These are phyloP conservation scores for Gymnocheta viridis DNA, from an alignment of 2,888 invertebrate species.

Conservation along the genomic window DNA sequence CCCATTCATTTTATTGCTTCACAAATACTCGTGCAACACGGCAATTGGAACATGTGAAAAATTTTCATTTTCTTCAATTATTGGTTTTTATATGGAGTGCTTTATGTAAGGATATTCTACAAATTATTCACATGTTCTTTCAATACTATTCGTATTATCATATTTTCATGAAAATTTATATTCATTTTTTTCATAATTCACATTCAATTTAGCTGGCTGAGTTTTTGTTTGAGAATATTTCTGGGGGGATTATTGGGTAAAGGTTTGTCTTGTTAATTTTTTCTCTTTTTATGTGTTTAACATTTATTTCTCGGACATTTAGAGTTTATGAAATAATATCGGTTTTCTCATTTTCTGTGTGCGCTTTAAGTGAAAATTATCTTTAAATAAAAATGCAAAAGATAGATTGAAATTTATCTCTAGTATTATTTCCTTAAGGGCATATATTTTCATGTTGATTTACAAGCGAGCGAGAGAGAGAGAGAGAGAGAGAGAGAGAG, in stretches of 20 bases:
- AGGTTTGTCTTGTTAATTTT: not conserved
- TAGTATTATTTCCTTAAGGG: constrained; percentile 7
- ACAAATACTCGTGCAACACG: not conserved
- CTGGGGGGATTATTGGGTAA: constrained; percentile 10
- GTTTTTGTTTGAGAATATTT: not conserved
- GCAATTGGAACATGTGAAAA: not conserved
- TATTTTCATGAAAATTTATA: constrained; percentile 33
- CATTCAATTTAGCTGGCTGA: not conserved
- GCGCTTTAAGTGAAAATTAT: constrained; percentile 14
- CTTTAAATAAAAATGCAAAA: constrained; percentile 11
- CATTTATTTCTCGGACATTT: not conserved
- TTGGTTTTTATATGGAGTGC: not conserved
- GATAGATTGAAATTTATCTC: constrained; percentile 25
- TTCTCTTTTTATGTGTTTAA: not conserved
- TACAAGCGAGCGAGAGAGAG: too few species aligned
- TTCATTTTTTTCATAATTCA: not conserved
- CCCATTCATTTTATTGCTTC: constrained; percentile 1
- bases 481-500: too few species aligned
- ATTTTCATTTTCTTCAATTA: constrained; percentile 12
- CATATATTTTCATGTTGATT: not conserved
- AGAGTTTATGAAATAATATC: not conserved
- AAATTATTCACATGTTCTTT: constrained; percentile 28
- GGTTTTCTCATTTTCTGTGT: not conserved
- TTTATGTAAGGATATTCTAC: not conserved
- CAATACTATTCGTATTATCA: constrained; percentile 6